A percentile compares a stretch with the other conserved stretches of the same genome.
Evolutionary conservation across 2,113 vertebrate genomes (phyloP).

Genomic region (Aspidoscelis tigris): DNA sequence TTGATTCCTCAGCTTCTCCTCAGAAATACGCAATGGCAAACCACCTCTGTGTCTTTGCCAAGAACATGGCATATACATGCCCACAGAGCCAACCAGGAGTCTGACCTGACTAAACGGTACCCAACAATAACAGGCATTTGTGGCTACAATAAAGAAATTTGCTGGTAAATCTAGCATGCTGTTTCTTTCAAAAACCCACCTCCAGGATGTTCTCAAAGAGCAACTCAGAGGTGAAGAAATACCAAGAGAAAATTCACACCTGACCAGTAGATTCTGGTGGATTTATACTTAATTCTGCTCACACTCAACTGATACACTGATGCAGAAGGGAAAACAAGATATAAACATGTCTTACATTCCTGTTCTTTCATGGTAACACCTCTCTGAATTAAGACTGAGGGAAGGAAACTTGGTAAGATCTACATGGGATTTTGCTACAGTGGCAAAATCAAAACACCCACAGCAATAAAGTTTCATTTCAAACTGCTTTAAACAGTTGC

Average conservation of each 20-base stretch:
- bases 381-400: neutral
- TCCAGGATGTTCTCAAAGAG: neutral
- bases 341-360: neutral
- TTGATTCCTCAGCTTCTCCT: no score
- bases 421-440: neutral
- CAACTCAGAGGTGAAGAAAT: neutral
- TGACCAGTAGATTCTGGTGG: no score
- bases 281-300: neutral
- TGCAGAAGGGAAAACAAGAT: conserved; percentile 11
- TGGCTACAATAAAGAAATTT: neutral
- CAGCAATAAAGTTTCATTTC: neutral
- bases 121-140: neutral
- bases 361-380: neutral
- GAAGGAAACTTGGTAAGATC: neutral
- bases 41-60: no score
- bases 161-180: neutral
- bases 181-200: neutral
- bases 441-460: neutral
- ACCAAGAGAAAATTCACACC: neutral
- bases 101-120: neutral
- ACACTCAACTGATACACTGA: neutral
- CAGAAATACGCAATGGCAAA: no score
- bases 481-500: neutral
- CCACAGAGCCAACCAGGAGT: no score
- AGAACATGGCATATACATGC: no score